Conservation (phyloP, 2,888 invertebrate genomes). For the Drosophila rubida region DNA sequence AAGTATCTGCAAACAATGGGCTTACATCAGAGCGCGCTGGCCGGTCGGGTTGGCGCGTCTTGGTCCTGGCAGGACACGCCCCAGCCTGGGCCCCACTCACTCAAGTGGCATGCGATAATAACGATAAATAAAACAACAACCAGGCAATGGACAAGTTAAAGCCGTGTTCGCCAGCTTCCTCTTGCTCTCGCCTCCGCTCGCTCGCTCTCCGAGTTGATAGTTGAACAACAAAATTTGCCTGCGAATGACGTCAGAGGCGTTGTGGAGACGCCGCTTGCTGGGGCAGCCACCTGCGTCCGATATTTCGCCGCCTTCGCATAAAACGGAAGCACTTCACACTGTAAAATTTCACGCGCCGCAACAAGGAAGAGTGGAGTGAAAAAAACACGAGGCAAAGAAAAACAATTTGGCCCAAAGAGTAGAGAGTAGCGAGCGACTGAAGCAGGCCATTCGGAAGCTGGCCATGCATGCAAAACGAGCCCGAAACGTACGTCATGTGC, state of each 20-base stretch:
- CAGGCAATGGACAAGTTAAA: constrained; percentile 43
- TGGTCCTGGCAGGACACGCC: constrained; percentile 61
- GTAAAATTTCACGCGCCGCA: constrained; percentile 56
- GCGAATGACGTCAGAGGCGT: constrained; percentile 62
- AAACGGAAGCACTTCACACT: constrained; percentile 41
- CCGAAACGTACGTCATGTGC: constrained; percentile 62
- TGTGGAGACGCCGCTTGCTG: constrained; percentile 6
- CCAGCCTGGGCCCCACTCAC: constrained; percentile 49
- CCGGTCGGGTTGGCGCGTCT: constrained; percentile 13
- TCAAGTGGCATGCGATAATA: constrained; percentile 63
- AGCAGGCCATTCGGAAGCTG: constrained; percentile 28
- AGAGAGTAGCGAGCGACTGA: background rate
- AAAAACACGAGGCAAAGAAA: constrained; percentile 9
- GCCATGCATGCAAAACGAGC: constrained; percentile 55
- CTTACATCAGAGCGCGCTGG: constrained; percentile 43
- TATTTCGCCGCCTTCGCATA: constrained; percentile 43
- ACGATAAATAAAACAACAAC: constrained; percentile 57
- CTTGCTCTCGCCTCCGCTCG: background rate
- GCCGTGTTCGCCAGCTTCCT: constrained; percentile 10
- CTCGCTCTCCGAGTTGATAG: constrained; percentile 20
- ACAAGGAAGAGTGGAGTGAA: constrained; percentile 1
- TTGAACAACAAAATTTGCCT: constrained; percentile 62
- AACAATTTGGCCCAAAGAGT: constrained; percentile 34
- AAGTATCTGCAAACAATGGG: constrained; percentile 56
- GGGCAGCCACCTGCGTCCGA: constrained; percentile 51